Base-by-base conservation (phyloP, 2,113 vertebrate genomes). In the Pedetes capensis region DNA sequence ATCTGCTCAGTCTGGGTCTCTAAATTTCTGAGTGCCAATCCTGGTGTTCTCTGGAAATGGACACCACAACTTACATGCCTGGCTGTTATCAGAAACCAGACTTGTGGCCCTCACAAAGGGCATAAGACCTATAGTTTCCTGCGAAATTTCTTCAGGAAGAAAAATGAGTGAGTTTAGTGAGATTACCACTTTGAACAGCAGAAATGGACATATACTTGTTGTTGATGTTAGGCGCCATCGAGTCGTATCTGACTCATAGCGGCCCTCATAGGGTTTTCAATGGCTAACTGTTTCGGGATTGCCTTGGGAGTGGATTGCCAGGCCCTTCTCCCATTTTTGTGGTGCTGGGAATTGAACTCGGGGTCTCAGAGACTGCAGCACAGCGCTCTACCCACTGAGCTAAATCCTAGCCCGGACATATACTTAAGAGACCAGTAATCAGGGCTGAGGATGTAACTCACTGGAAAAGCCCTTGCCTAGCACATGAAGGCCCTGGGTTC, bases 341-440 rank as follows among this genome's bases (percentile, higher is more conserved):
- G n/a, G n/a, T n/a, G n/a, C n/a, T n/a, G n/a, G n/a, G n/a, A n/a
- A n/a, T n/a, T n/a, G n/a, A n/a, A n/a, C n/a, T n/a, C n/a, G n/a
- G n/a, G n/a, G n/a, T n/a, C n/a, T n/a, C n/a, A n/a, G n/a, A n/a
- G n/a, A n/a, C n/a, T n/a, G n/a, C n/a, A n/a, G n/a, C n/a, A n/a
- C n/a, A n/a, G n/a, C n/a, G n/a, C n/a, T n/a, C n/a, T n/a, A n/a
- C n/a, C n/a, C n/a, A n/a, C n/a, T n/a, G n/a, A n/a, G n/a, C n/a
- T n/a, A n/a, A n/a, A n/a, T n/a, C n/a, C n/a, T n/a, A n/a, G n/a
- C n/a, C n/a, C n/a, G n/a, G n/a, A n/a, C n/a, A n/a, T n/a, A n/a
- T n/a, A 8, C 47, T 76, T 69, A 76, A 89, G 55, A 95, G 93
- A 97, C 18, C 22, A 75, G 72, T 82, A 94, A 90, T 39, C 39